Base-by-base conservation (phyloP, 2,888 invertebrate genomes). In the Andrena marginata region DNA sequence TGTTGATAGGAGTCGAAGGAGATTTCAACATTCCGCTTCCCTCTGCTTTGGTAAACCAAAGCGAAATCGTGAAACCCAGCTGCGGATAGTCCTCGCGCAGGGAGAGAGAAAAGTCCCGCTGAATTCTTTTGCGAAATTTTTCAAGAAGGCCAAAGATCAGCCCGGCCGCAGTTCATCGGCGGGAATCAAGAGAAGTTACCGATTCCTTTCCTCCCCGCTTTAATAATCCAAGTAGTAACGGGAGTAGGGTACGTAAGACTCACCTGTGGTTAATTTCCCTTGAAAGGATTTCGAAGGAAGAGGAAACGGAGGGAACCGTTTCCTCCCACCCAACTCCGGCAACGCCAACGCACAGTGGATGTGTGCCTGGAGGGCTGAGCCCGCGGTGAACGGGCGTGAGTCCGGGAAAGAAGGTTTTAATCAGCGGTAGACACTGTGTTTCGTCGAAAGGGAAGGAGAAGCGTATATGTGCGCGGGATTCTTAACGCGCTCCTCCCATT, bases 221-320 rank as follows among this genome's bases (percentile, higher is more conserved):
- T 56, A 56, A 69, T 54, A 54, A 69, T 23, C 69, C 33, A 5
- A 33, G 29, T 35, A 8, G n/a, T 3, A 35, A 33, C 20, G 10
- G 1, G 8, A 10, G 1, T 29, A n/a, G 54, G 26, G n/a, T 29
- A 20, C 13, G 29, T 62, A 26, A 48, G 54, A 64, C 63, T 33
- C 42, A 16, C 10, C 33, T 75, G 33, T n/a, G 48, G 42, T 77
- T 77, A 71, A 77, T 70, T 71, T 80, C n/a, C 49, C 31, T 26
- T 71, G 54, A 80, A 77, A 80, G 78, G 71, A 80, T 51, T 42
- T 23, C 16, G 33, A 26, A 20, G 78, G 78, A 64, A 48, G 26
- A 23, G 77, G 10, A 56, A 64, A 48, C 62, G 63, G 49, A 60
- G 60, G 64, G 70, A 71, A 60, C 8, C n/a, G 59, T 16, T 78